Evolutionary conservation across 1,140 invertebrate species (phyloP).

Genomic region (Sminthurides bifidus): DNA sequence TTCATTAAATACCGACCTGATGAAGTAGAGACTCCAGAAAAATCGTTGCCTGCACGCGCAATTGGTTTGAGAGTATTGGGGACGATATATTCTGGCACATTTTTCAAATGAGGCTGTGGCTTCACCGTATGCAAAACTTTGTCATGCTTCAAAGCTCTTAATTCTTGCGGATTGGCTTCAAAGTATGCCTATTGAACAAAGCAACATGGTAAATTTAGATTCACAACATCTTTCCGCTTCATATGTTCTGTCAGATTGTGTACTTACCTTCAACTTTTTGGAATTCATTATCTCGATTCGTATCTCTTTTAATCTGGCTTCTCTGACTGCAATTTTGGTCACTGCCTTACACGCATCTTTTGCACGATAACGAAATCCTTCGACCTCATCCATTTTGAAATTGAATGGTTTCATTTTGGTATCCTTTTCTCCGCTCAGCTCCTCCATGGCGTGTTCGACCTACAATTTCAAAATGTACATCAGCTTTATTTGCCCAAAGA

Average conservation of each 20-base stretch:
- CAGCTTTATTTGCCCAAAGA: neutral
- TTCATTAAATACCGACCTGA: neutral
- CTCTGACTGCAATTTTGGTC: slow-evolving; percentile 78
- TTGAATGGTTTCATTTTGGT: slow-evolving; percentile 54
- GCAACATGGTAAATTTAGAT: neutral
- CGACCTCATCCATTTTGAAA: slow-evolving; percentile 88
- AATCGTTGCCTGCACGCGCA: slow-evolving; percentile 35
- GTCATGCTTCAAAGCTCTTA: slow-evolving; percentile 79
- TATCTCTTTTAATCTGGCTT: slow-evolving; percentile 91
- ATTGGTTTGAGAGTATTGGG: slow-evolving; percentile 58
- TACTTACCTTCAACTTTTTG: slow-evolving; percentile 68
- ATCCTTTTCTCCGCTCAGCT: slow-evolving; percentile 25
- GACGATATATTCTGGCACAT: slow-evolving; percentile 90
- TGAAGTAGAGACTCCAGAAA: slow-evolving; percentile 12
- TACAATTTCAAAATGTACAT: neutral
- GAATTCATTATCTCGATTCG: slow-evolving; percentile 87
- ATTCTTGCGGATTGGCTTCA: slow-evolving; percentile 83
- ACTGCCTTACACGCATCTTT: slow-evolving; percentile 88
- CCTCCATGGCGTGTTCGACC: slow-evolving; percentile 20
- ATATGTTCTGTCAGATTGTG: neutral
- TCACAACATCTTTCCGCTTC: neutral
- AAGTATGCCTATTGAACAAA: slow-evolving; percentile 61
- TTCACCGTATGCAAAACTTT: slow-evolving; percentile 77
- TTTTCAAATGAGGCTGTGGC: slow-evolving; percentile 68
- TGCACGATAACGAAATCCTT: slow-evolving; percentile 87